These are phyloP conservation scores for Anoura caudifer DNA, from an alignment of 2,113 vertebrate species.

Conservation along the genomic window DNA sequence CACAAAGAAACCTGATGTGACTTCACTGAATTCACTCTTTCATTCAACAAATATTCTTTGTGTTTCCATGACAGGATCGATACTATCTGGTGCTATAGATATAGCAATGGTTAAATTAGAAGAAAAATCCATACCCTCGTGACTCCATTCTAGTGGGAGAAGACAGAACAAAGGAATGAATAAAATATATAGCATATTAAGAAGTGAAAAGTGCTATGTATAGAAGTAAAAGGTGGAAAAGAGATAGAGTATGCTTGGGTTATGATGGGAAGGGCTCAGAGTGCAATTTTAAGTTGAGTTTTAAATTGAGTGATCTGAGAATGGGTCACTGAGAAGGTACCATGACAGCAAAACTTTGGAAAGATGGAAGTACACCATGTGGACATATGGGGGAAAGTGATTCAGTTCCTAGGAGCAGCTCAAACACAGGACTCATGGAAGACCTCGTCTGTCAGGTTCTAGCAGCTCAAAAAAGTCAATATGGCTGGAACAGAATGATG, in stretches of 20 bases:
- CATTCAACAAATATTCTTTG: background rate
- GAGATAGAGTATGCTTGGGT: background rate
- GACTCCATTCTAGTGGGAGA: background rate
- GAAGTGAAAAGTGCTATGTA: background rate
- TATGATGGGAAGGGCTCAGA: background rate
- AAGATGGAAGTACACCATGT: background rate
- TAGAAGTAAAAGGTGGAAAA: background rate
- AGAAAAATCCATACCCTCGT: background rate
- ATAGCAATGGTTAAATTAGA: background rate
- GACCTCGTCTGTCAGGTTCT: background rate
- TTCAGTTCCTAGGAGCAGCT: background rate
- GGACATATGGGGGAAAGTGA: background rate
- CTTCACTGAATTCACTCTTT: background rate
- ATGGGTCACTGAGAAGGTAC: background rate
- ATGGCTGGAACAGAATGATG: background rate
- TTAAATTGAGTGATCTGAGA: background rate
- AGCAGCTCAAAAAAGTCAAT: background rate
- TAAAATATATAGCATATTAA: background rate
- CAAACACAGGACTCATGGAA: background rate
- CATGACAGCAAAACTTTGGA: background rate
- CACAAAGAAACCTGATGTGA: background rate
- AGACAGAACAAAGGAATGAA: background rate
- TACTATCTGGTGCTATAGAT: background rate
- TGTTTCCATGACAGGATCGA: background rate
- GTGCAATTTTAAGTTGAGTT: background rate